Percentiles rank a stretch among this genome's conserved stretches.
Conservation (phyloP, 1,140 invertebrate genomes). For the Pygmarrhopalites habei region DNA sequence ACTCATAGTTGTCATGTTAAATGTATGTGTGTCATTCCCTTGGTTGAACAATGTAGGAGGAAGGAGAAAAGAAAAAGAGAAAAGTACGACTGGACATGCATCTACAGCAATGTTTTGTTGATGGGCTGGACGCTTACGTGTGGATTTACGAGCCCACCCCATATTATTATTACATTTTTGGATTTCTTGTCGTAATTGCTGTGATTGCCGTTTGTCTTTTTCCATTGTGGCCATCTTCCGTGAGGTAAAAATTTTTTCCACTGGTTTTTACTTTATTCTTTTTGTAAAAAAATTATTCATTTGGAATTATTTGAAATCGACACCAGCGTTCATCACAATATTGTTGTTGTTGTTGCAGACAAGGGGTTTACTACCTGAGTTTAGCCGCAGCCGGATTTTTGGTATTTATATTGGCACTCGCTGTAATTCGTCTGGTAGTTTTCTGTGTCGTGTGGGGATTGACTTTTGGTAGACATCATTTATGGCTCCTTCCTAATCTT, state of each 20-base stretch:
- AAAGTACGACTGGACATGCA: slow-evolving; percentile 88
- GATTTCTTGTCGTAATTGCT: slow-evolving; percentile 80
- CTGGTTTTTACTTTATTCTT: too few relatives aligned
- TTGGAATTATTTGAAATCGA: not conserved
- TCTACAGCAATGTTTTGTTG: slow-evolving; percentile 85
- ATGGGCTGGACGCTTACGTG: slow-evolving; percentile 91
- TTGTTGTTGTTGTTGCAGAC: slow-evolving; percentile 47
- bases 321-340: not conserved
- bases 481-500: slow-evolving; percentile 96
- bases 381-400: slow-evolving; percentile 89
- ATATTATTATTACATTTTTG: slow-evolving; percentile 92
- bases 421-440: slow-evolving; percentile 78
- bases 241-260: too few relatives aligned
- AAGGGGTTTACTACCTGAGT: slow-evolving; percentile 94
- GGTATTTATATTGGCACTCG: slow-evolving; percentile 82
- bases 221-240: slow-evolving; percentile 90
- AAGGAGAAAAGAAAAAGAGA: slow-evolving; percentile 51
- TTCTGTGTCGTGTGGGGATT: slow-evolving; percentile 86
- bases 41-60: slow-evolving; percentile 35
- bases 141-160: slow-evolving; percentile 99
- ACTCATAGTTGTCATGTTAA: too few relatives aligned
- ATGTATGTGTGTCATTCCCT: too few relatives aligned
- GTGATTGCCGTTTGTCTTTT: slow-evolving; percentile 95
- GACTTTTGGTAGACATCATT: slow-evolving; percentile 82
- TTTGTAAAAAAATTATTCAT: too few relatives aligned